Evolutionary conservation across 2,797 vertebrate genomes (phyloP).

Genomic region (Carcharodon carcharias): DNA sequence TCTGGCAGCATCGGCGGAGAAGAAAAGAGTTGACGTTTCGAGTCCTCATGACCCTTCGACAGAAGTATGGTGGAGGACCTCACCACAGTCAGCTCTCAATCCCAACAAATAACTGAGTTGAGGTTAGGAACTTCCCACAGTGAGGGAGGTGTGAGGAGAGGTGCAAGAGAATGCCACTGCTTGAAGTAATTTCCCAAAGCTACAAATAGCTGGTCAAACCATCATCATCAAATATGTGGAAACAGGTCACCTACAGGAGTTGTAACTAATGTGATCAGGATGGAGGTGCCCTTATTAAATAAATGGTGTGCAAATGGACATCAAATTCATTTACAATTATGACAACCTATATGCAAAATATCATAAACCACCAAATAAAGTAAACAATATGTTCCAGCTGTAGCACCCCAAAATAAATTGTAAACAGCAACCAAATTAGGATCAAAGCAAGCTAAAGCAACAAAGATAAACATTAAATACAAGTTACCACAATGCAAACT

Average conservation of each 20-base stretch:
- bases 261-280: neutral
- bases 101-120: neutral
- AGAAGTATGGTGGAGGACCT: neutral
- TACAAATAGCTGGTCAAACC: neutral
- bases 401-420: neutral
- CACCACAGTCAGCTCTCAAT: neutral
- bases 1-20: no score
- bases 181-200: neutral
- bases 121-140: neutral
- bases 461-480: neutral
- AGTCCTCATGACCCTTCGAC: no score
- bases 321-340: neutral
- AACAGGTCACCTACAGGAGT: neutral
- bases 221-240: neutral
- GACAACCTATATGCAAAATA: neutral
- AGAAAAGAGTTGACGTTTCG: no score
- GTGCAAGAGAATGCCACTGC: neutral
- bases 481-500: neutral
- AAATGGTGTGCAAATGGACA: neutral
- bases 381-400: neutral
- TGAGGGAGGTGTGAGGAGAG: neutral
- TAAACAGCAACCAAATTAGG: neutral
- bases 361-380: neutral
- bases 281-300: neutral
- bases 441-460: neutral